Conservation (phyloP, 2,113 vertebrate genomes). For the Loxodonta africana region DNA sequence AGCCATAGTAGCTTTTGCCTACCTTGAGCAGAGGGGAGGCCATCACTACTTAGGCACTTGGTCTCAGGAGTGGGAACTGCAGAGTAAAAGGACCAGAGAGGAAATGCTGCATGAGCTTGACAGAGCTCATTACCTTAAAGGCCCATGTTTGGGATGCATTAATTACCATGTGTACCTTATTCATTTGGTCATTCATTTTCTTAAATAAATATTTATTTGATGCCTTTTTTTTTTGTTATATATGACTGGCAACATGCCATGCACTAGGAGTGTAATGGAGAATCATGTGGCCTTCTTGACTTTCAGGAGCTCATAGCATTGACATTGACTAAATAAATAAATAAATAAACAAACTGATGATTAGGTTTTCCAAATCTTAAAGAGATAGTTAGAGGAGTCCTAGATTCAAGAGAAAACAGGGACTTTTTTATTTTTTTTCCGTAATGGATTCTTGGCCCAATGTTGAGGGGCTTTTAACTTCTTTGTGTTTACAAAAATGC, state of each 20-base stretch:
- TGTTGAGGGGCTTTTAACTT: not conserved
- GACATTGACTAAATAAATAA: not conserved
- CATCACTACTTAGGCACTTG: not conserved
- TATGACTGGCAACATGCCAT: not conserved
- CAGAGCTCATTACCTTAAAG: not conserved
- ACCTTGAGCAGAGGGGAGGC: not conserved
- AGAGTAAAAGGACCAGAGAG: not conserved
- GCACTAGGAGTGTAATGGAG: not conserved
- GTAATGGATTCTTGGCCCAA: not conserved
- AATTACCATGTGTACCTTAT: not conserved
- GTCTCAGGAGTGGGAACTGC: not conserved
- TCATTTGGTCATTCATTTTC: not conserved
- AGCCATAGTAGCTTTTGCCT: too few species aligned
- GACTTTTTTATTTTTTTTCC: not conserved
- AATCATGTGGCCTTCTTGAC: not conserved
- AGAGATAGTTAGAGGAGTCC: not conserved
- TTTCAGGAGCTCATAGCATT: not conserved
- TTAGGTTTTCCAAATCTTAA: not conserved
- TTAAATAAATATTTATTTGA: constrained; percentile 32
- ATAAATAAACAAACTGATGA: not conserved
- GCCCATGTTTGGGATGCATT: not conserved
- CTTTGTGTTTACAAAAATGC: constrained; percentile 25
- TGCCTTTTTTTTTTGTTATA: not conserved
- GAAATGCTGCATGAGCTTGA: not conserved
- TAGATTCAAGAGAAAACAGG: not conserved